Evolutionary conservation across 2,888 invertebrate species (phyloP).

Genomic region (Cetonia aurata): DNA sequence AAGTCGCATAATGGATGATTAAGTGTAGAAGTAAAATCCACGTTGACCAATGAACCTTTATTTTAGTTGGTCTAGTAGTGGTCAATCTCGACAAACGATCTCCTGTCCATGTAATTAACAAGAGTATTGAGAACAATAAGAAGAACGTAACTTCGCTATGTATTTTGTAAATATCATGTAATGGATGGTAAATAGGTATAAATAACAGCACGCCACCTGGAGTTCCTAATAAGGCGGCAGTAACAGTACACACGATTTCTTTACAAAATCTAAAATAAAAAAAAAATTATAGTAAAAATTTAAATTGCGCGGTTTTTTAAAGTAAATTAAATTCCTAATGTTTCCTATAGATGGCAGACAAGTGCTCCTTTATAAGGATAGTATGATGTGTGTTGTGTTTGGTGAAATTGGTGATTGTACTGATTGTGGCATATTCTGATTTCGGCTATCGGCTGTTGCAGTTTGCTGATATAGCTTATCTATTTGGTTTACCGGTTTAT

Average conservation of each 20-base stretch:
- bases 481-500: too few species aligned
- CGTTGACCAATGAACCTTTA: conserved; percentile 58
- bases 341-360: too few species aligned
- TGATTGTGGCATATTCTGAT: too few species aligned
- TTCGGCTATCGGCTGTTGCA: too few species aligned
- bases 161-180: conserved; percentile 77
- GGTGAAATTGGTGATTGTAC: too few species aligned
- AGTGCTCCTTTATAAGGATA: too few species aligned
- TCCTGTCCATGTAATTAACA: conserved; percentile 72
- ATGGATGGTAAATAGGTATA: conserved; percentile 80
- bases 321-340: neutral
- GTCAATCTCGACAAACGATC: conserved; percentile 68
- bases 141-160: conserved; percentile 82
- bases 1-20: conserved; percentile 74
- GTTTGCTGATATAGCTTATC: too few species aligned
- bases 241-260: conserved; percentile 70
- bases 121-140: conserved; percentile 73
- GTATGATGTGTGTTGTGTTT: too few species aligned
- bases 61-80: conserved; percentile 48
- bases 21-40: conserved; percentile 68
- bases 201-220: conserved; percentile 81
- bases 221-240: conserved; percentile 77
- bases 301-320: neutral
- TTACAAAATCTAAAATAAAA: conserved; percentile 66
- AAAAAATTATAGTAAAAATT: neutral